Base-by-base conservation (phyloP, 1,140 invertebrate genomes). In the Lysiphlebus fabarum region DNA sequence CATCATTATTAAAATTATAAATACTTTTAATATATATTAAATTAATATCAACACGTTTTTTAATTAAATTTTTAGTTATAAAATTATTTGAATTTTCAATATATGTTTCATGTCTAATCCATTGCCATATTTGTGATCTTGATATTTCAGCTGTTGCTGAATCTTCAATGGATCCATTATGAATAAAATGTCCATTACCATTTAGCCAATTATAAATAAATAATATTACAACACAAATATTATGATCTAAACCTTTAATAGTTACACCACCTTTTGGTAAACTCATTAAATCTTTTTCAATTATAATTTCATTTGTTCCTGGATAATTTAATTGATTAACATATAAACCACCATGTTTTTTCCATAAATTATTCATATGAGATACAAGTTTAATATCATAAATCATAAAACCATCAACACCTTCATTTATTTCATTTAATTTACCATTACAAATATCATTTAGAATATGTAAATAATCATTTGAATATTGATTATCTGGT, bases 81-180 rank as follows among this genome's bases (percentile, higher is more conserved):
- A 62, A 59, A 55, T 71, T 56, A 8, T 72, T 65, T 6, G 68
- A 65, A 42, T 81, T 77, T 70, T 84, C 82, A 43, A 84, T 66
- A 14, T 59, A 61, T 0, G 65, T 68, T 53, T 79, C 71, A 67
- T 88, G 86, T 58, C 82, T 74, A 56, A 89, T 84, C 86, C 87
- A 90, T 70, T 90, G 87, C 87, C 87, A 90, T 40, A 90, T 81
- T 75, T 89, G 85, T 10, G 81, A 83, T 47, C 87, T 79, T 5
- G 85, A 87, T 63, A 90, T 90, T 72, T 90, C 87, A 5, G 87
- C 87, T 0, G 88, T 90, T 6, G 87, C 88, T 0, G 87, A 88
- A 72, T 90, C 88, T 69, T 90, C 87, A 47, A 90, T 83, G 37
- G 82, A 78, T 11, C 85, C 86, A 44, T 82, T 82, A 58, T 85